These are phyloP conservation scores for Psilopogon haemacephalus DNA, from an alignment of 2,113 vertebrate species.

Conservation along the genomic window DNA sequence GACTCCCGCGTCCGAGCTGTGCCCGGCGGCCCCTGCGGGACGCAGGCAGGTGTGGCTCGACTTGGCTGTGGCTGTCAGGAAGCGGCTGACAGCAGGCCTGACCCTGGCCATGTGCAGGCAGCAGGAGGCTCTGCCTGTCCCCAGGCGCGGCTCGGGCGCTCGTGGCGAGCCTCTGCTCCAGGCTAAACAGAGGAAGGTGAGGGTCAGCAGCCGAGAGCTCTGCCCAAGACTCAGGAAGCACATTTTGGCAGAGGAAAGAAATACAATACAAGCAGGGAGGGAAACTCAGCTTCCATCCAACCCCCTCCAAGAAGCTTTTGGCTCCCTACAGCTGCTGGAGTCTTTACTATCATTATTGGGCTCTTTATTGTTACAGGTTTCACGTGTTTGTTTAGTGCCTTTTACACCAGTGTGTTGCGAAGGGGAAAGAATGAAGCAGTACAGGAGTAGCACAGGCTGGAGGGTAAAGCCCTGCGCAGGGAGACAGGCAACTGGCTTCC, in stretches of 20 bases:
- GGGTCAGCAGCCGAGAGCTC: slow-evolving; percentile 84
- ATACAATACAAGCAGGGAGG: slow-evolving; percentile 82
- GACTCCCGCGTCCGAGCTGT: neutral
- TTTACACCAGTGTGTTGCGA: neutral
- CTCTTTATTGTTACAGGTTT: slow-evolving; percentile 43
- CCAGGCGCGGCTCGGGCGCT: slow-evolving; percentile 75
- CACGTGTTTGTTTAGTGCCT: slow-evolving; percentile 28
- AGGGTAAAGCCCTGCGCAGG: neutral
- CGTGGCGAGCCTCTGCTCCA: slow-evolving; percentile 78
- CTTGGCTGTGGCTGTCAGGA: slow-evolving; percentile 27
- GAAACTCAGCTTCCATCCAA: slow-evolving; percentile 52
- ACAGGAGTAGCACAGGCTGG: neutral
- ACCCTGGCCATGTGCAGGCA: slow-evolving; percentile 40
- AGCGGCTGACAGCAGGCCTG: slow-evolving; percentile 56
- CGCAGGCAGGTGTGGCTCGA: slow-evolving; percentile 51
- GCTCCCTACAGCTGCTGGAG: slow-evolving; percentile 53
- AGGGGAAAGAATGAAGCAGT: neutral
- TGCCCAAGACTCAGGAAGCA: slow-evolving; percentile 83
- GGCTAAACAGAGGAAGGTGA: slow-evolving; percentile 85
- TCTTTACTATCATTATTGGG: neutral
- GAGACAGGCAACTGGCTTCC: slow-evolving; percentile 15
- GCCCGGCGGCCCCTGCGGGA: neutral
- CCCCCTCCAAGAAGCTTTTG: slow-evolving; percentile 54
- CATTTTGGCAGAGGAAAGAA: slow-evolving; percentile 90
- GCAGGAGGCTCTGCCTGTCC: slow-evolving; percentile 50